Evolutionary conservation across 1,140 invertebrate species (phyloP).

Genomic region (Rhyacophila brunnea): DNA sequence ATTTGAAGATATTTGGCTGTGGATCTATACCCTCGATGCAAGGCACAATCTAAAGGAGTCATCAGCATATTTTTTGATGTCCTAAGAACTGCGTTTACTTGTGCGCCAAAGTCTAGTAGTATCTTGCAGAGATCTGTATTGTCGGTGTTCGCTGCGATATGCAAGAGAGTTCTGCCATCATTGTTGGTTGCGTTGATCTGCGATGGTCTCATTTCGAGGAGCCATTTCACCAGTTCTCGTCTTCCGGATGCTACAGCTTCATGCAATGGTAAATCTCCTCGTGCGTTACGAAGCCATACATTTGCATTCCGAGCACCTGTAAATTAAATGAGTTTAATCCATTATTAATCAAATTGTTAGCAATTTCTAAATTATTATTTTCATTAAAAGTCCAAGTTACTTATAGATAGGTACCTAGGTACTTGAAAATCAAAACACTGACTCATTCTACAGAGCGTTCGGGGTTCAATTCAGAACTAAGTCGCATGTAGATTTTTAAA

Average conservation of each 20-base stretch:
- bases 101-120: constrained; percentile 75
- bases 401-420: too few species aligned
- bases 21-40: constrained; percentile 79
- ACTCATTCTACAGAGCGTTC: too few species aligned
- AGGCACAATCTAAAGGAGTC: constrained; percentile 88
- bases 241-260: constrained; percentile 92
- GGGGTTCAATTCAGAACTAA: too few species aligned
- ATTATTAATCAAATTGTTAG: too few species aligned
- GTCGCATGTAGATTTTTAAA: too few species aligned
- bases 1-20: constrained; percentile 92
- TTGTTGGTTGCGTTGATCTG: constrained; percentile 87
- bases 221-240: constrained; percentile 83
- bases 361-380: too few species aligned
- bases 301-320: constrained; percentile 80
- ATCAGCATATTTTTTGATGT: constrained; percentile 79
- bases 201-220: constrained; percentile 77
- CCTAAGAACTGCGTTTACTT: constrained; percentile 80
- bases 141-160: constrained; percentile 92
- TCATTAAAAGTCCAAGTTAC: too few species aligned
- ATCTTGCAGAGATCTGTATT: constrained; percentile 92
- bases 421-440: too few species aligned
- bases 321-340: too few species aligned
- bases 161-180: constrained; percentile 88
- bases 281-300: constrained; percentile 88
- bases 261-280: constrained; percentile 89